Base-by-base conservation (phyloP, 2,797 vertebrate genomes). In the Crypturellus tataupa region DNA sequence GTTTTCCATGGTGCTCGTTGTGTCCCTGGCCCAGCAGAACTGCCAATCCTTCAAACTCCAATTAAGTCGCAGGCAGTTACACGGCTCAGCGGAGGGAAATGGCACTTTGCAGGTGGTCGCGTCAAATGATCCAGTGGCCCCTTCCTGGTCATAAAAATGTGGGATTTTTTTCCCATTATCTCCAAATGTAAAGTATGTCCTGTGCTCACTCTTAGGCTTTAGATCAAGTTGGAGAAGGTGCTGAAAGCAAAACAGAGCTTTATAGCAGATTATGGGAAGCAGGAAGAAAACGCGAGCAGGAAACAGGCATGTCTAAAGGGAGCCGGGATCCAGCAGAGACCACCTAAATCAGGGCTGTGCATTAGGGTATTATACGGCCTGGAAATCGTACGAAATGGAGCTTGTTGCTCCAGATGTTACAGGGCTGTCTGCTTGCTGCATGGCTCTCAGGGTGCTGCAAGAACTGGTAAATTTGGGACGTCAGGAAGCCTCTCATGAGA, bases 121-220 rank as follows among this genome's bases (percentile, higher is more conserved):
- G 79, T 91, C 67, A 92, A 92, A 90, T 95, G 95, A 93, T 92
- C 94, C 95, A 77, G 80, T 86, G 82, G 80, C 83, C 89, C 82
- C 90, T 82, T 93, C 94, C 89, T 94, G 92, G 94, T 68, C 80
- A 77, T 96, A 95, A 96, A 96, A 95, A 96, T 49, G 73, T 73
- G 79, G 53, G 75, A 20, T 82, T 94, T 89, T 94, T 91, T 49
- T 6, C 12, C 64, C 77, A 93, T 95, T 92, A 92, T 93, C 82
- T 47, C 92, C 82, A 81, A 70, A 92, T 47, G 56, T 89, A 75
- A 87, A 84, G 92, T 89, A 94, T 13, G 56, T 56, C 44, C 42
- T 1, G 9, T 80, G 73, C 70, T 92, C 85, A 93, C 95, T 95
- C 92, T 95, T 89, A 83, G 73, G 67, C 56, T 92, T 95, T 91